Evolutionary conservation across 1,140 invertebrate genomes (phyloP).

Genomic region (Mylabris phalerata): DNA sequence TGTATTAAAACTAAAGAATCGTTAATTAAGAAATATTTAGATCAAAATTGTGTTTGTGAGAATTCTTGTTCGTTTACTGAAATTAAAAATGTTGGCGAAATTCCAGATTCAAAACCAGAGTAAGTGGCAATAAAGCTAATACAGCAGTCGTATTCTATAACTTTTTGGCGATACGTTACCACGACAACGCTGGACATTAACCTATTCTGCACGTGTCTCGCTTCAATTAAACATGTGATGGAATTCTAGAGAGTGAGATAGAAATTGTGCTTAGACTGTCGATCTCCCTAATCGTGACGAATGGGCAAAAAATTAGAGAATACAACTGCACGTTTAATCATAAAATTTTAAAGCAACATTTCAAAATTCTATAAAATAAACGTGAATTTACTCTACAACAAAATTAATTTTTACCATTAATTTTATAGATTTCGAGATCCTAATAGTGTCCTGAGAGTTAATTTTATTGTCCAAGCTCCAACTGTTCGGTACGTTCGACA

Average conservation of each 20-base stretch:
- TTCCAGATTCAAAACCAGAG: not conserved
- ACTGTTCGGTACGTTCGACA: not conserved
- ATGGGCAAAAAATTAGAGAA: not conserved
- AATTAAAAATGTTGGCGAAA: slow-evolving; percentile 2
- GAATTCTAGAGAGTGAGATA: not conserved
- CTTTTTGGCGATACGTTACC: not conserved
- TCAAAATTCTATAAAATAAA: too few relatives aligned
- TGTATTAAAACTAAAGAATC: not conserved
- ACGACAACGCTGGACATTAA: too few relatives aligned
- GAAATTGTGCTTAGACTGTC: not conserved
- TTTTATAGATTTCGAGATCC: not conserved
- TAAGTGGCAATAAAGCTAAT: too few relatives aligned
- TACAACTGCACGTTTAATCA: not conserved
- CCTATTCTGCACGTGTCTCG: too few relatives aligned
- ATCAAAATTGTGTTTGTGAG: not conserved
- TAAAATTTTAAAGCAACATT: too few relatives aligned
- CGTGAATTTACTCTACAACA: too few relatives aligned
- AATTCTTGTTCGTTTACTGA: not conserved
- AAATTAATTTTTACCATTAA: not conserved
- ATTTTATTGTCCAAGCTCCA: slow-evolving; percentile 4
- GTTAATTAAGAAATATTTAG: not conserved
- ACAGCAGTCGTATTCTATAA: not conserved
- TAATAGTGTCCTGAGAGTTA: not conserved
- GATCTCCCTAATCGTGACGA: not conserved
- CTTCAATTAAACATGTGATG: too few relatives aligned